A percentile compares a stretch with the other conserved stretches of the same genome.
These are phyloP conservation scores for Diabrotica virgifera DNA, from an alignment of 1,140 invertebrate species.

Conservation along the genomic window DNA sequence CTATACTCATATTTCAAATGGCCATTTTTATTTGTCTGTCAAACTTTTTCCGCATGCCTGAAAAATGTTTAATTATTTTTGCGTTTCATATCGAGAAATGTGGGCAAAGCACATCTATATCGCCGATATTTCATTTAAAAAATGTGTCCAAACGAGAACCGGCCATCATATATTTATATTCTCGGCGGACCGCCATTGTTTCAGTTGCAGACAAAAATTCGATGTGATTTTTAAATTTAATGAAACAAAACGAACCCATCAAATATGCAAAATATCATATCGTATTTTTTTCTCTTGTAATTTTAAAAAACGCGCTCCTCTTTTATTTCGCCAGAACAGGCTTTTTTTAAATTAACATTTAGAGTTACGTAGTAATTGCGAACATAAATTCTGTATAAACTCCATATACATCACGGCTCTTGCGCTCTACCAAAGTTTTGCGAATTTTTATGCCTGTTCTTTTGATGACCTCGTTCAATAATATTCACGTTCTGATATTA, in stretches of 20 bases:
- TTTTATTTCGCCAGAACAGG: slow-evolving; percentile 26
- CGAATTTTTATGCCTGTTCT: not conserved
- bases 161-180: slow-evolving; percentile 48
- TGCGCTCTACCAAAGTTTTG: not conserved
- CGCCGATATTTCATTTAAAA: slow-evolving; percentile 50
- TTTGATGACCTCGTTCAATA: too few relatives aligned
- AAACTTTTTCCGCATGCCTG: slow-evolving; percentile 50
- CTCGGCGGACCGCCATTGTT: slow-evolving; percentile 44
- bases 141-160: slow-evolving; percentile 46
- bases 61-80: slow-evolving; percentile 52
- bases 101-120: slow-evolving; percentile 42
- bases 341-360: slow-evolving; percentile 33
- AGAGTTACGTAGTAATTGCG: slow-evolving; percentile 28
- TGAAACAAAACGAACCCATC: slow-evolving; percentile 48
- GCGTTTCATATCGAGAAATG: slow-evolving; percentile 48
- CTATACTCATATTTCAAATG: slow-evolving; percentile 49
- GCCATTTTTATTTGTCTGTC: slow-evolving; percentile 51
- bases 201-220: slow-evolving; percentile 46
- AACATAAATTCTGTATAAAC: slow-evolving; percentile 28
- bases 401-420: slow-evolving; percentile 13
- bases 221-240: slow-evolving; percentile 50
- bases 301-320: slow-evolving; percentile 35
- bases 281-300: slow-evolving; percentile 35
- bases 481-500: too few relatives aligned
- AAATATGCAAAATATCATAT: slow-evolving; percentile 44